phyloP scores from a whole-genome alignment of 2,113 vertebrate genomes.

The Thunnus thynnus region DNA sequence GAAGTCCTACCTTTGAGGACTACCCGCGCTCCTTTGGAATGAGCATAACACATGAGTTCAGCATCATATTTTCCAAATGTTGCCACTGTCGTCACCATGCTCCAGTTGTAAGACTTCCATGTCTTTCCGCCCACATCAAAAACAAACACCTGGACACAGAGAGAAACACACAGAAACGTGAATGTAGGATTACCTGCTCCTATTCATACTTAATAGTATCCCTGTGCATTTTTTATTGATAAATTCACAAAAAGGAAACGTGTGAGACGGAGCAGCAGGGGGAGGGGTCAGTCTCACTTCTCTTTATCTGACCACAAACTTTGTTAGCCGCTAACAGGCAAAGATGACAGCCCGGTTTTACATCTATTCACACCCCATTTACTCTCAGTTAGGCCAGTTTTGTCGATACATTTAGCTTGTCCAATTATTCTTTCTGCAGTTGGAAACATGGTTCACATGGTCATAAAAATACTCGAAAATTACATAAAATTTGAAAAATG shows the following conservation, averaged over 20 bases:
- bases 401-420: too few relatives aligned
- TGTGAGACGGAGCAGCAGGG: too few relatives aligned
- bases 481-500: too few relatives aligned
- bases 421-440: too few relatives aligned
- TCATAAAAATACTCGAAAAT: too few relatives aligned
- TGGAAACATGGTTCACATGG: too few relatives aligned
- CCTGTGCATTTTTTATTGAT: background rate
- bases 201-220: background rate
- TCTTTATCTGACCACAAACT: background rate
- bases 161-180: background rate
- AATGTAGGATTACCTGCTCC: background rate
- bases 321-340: too few relatives aligned
- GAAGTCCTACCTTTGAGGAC: slow-evolving; percentile 91
- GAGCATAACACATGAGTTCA: slow-evolving; percentile 93
- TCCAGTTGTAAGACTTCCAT: slow-evolving; percentile 96
- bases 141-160: slow-evolving; percentile 88
- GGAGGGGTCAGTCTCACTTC: background rate
- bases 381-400: too few relatives aligned
- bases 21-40: slow-evolving; percentile 89
- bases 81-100: slow-evolving; percentile 92
- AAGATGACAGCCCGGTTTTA: too few relatives aligned
- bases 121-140: slow-evolving; percentile 91
- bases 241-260: background rate
- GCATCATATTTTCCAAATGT: slow-evolving; percentile 91
- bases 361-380: too few relatives aligned